phyloP scores from a whole-genome alignment of 1,140 invertebrate genomes.

The Triops cancriformis region DNA sequence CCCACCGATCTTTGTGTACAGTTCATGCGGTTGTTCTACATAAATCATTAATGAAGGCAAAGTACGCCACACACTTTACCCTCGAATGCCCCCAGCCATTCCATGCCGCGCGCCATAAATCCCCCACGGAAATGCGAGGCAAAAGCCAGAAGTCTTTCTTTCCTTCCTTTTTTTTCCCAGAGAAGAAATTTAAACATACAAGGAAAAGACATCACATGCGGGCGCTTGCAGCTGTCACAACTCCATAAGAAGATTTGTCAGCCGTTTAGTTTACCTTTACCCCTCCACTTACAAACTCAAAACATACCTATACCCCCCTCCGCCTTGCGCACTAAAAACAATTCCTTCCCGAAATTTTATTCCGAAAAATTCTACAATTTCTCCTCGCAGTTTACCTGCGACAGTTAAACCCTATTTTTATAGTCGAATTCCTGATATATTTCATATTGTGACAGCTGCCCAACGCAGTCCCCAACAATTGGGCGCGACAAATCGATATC shows the following conservation, averaged over 20 bases:
- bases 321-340: neutral
- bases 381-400: neutral
- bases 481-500: conserved; percentile 12
- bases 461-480: neutral
- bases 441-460: conserved; percentile 13
- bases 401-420: too few relatives aligned
- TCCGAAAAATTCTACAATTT: neutral
- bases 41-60: neutral
- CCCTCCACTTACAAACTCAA: too few relatives aligned
- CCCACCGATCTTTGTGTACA: neutral
- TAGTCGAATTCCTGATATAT: neutral
- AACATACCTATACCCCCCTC: too few relatives aligned
- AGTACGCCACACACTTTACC: neutral
- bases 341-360: neutral
- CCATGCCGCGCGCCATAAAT: neutral
- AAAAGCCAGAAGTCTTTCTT: neutral
- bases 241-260: neutral
- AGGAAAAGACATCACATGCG: neutral
- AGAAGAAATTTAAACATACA: neutral
- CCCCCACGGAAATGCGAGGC: neutral
- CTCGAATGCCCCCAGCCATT: neutral
- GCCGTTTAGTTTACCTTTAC: neutral
- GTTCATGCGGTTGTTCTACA: neutral
- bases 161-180: neutral
- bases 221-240: conserved; percentile 2